phyloP scores from a whole-genome alignment of 2,113 vertebrate species.

The Odocoileus hemionus region DNA sequence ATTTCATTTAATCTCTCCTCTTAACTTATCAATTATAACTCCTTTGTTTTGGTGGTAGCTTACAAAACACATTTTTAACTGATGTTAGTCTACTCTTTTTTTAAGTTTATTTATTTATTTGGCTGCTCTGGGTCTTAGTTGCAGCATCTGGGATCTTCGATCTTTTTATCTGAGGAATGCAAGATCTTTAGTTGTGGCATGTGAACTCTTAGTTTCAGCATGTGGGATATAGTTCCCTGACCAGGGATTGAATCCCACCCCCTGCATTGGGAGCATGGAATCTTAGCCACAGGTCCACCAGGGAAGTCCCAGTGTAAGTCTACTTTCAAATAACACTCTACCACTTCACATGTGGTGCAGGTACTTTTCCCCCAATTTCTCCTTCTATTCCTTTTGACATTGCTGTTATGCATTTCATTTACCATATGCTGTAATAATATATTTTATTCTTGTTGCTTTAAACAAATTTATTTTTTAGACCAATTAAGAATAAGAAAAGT shows the following conservation, averaged over 20 bases:
- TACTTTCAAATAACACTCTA: neutral
- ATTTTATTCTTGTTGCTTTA: neutral
- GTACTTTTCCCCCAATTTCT: neutral
- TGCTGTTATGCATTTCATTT: neutral
- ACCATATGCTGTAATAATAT: neutral
- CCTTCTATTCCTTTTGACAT: neutral
- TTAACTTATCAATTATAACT: neutral
- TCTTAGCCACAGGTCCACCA: neutral
- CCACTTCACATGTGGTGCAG: neutral
- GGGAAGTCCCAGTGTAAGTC: neutral
- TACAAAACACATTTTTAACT: neutral
- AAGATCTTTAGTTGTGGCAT: neutral
- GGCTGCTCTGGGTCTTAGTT: neutral
- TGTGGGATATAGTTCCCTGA: neutral
- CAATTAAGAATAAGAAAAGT: constrained; percentile 3
- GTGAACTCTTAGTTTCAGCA: neutral
- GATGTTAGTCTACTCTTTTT: neutral
- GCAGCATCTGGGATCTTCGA: neutral
- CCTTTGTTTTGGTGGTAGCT: neutral
- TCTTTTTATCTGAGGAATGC: neutral
- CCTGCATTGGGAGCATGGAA: neutral
- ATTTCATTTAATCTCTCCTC: neutral
- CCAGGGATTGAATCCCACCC: neutral
- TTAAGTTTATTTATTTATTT: neutral
- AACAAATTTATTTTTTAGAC: neutral